phyloP scores from a whole-genome alignment of 2,113 vertebrate genomes.

The Halcyon malimbica region DNA sequence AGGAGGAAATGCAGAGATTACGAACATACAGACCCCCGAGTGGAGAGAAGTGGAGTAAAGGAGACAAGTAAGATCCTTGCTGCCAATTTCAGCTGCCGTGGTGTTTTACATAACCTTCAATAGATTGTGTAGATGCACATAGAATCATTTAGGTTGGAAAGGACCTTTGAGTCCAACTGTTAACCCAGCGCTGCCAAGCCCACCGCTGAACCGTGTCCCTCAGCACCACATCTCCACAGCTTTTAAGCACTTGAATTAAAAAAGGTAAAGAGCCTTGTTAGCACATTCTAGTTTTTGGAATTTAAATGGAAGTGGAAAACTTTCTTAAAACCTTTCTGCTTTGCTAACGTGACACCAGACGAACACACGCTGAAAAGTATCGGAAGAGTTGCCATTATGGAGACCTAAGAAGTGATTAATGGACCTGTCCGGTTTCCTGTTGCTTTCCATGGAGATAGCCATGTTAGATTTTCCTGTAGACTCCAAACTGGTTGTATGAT shows the following conservation, averaged over 20 bases:
- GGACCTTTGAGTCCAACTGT: not conserved
- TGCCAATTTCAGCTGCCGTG: accelerated
- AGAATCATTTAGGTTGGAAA: not conserved
- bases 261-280: not conserved
- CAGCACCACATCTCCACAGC: not conserved
- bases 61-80: conserved; percentile 85
- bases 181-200: not conserved
- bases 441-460: not conserved
- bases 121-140: accelerated
- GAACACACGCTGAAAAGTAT: not conserved
- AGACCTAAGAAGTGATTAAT: not conserved
- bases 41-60: conserved; percentile 94
- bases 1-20: conserved; percentile 93
- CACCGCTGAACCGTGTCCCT: not conserved
- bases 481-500: not conserved
- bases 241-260: not conserved
- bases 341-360: not conserved
- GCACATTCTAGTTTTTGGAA: too few relatives aligned
- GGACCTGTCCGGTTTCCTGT: not conserved
- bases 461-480: not conserved
- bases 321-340: not conserved
- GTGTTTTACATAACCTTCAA: accelerated
- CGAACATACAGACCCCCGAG: conserved; percentile 86
- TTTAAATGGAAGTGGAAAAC: not conserved
- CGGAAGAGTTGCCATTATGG: not conserved